Evolutionary conservation across 2,888 invertebrate species (phyloP), one percentile per base, ranked within the genome.

Genomic region (Erannis defoliaria): DNA sequence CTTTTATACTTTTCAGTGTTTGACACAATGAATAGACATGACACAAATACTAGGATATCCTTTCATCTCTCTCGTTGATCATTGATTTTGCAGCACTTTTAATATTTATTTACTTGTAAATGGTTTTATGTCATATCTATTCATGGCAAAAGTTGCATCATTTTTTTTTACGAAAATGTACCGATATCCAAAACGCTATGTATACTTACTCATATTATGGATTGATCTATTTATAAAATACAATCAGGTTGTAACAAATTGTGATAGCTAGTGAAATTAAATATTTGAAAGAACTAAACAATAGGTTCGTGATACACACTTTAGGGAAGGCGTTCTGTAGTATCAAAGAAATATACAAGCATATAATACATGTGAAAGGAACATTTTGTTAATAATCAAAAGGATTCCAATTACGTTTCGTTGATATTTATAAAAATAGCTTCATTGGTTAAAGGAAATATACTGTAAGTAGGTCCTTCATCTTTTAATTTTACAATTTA

Each of bases 141-240:
- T 51, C 53, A 42, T 19, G 35, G 10, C 21, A 38, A 60, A 50
- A 43, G 14, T 37, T 62, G 46, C 56, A 29, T 16, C 23, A 21
- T 45, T 29, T 2, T 55, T 65, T 63, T 64, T 55, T 60, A 67
- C 58, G 66, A 66, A 89, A 89, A 86, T 78, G 77, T 78, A 75
- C 76, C 76, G 82, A 81, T 87, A 89, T 90, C 91, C 88, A 92
- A 68, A 91, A 92, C 88, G 82, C 88, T 92, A 89, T 82, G 79
- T 51, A 81, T 72, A 76, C 77, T 82, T 88, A 76, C 77, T 82
- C 88, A 84, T 86, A 85, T 86, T 86, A 86, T 73, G 80, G 64
- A 79, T 76, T 80, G 64, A 79, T 76, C 81, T 86, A 86, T 79
- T 64, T 81, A 84, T 88, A 89, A 89, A 88, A 86, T 88, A 90